Evolutionary conservation across 2,888 invertebrate species (phyloP), one percentile per base, ranked within the genome.

Genomic region (Xestobium rufovillosum): DNA sequence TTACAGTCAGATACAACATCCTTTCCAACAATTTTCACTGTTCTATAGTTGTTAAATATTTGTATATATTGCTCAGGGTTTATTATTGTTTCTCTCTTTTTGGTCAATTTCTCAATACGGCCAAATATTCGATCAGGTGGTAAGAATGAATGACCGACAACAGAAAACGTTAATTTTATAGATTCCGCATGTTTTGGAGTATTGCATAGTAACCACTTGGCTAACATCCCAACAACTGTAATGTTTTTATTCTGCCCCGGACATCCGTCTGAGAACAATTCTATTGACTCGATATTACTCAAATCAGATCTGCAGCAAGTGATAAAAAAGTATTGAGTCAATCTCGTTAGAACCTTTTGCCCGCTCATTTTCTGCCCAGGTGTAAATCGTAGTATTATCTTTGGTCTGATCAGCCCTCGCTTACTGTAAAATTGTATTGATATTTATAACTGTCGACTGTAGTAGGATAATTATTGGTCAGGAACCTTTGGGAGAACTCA

Each of bases 391-490:
- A 32, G 4, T 38, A 45, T 14, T 56, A 36, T 29, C 43, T 36
- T 11, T 31, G 10, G 37, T 52, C 50, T 14, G 59, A 60, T 29
- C 35, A 27, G 12, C 59, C 57, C 33, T 48, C 39, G 33, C 57
- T 55, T 11, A 60, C 42, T 6, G 58, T 56, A 16, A 58, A 55
- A 41, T 61, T 62, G 36, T 57, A 59, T 4, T 44, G 31, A 38
- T 59, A n/a, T n/a, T n/a, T n/a, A n/a, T n/a, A n/a, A 58, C 9
- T 60, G 31, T 38, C 60, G 60, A 4, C 56, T 44, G 14, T 45
- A 42, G 45, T 56, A 62, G 32, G 61, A 61, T 1, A 52, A 44
- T 6, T 48, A 34, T 43, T 60, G 58, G 37, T 60, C 59, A 1
- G 58, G 57, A 12, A 59, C 40, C 34, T 53, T 55, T 3, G 56